Base-by-base conservation (phyloP, 2,888 invertebrate genomes). In the Chymomyza caudatula region DNA sequence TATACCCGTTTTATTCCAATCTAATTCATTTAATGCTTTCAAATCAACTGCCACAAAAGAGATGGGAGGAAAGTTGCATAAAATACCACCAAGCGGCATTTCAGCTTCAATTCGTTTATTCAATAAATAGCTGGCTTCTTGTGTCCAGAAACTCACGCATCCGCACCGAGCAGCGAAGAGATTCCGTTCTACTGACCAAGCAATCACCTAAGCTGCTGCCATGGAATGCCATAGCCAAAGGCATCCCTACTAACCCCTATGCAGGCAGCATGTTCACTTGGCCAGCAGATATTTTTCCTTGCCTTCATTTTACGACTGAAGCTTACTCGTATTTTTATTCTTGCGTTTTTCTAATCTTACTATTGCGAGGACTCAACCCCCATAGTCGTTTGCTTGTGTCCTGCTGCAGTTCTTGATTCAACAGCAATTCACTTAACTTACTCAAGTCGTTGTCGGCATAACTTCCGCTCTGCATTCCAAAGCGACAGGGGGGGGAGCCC, bases 381-480 rank as follows among this genome's bases (percentile, higher is more conserved):
- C 51, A 22, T 51, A 17, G 13, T 53, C 74, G 70, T 82, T 83
- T 80, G 68, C 76, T 70, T 73, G 71, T 19, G 70, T 52, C 67
- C 66, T 53, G 25, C 23, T 53, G 25, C 25, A 53, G 23, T 53
- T 25, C 62, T 66, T 63, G 67, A 71, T 69, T 62, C 80, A 78
- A 67, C 81, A 71, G 84, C 80, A 80, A 84, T 85, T 80, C 86
- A 80, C 80, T 84, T 85, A 80, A 85, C 81, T 85, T 78, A 80
- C 86, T 84, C 86, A 78, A 80, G 80, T 80, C 86, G 84, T 85
- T 85, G 80, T 79, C 84, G 82, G 84, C 80, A 80, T 84, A 84
- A 78, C 80, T 84, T 84, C 80, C 80, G 71, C 73, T 69, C 55
- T 47, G 44, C 69, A 66, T 71, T 65, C 63, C 57, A 8, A 17